Evolutionary conservation across 2,113 vertebrate species (phyloP), one percentile per base, ranked within the genome.

Genomic region (Spea multiplicata): DNA sequence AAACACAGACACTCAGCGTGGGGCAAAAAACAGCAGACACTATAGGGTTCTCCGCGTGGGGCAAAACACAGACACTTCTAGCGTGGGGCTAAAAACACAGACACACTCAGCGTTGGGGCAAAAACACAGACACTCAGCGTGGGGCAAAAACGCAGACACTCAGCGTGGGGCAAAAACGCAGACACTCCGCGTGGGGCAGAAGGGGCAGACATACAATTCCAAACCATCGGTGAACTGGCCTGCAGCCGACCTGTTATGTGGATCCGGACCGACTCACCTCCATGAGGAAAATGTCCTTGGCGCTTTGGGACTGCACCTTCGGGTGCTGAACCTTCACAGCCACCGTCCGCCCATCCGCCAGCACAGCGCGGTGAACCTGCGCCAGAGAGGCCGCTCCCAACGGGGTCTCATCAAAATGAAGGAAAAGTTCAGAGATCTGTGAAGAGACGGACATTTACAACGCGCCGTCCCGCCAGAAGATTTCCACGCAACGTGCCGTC

Each of bases 241-340:
- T 30, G 30, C 30, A 30, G 30, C 30, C 30, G 30, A 30, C 55
- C 2, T 59, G 14, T 9, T 13, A 59, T 59, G 4, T 8, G 9
- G 14, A 59, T 59, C 53, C 45, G 30, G 30, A 48, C 49, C 1
- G 30, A 69, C 86, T 92, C 87, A 99, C 97, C 96, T 99, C 96
- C 90, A 99, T 99, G 78, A 98, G 91, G 45, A 95, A 78, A 81
- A 99, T 94, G 88, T 99, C 97, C 86, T 91, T 95, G 17, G 93
- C 91, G 84, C 95, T 97, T 86, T 99, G 97, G 17, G 84, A 83
- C 84, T 94, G 94, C 17, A 99, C 97, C 83, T 98, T 99, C 0
- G 96, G 97, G 86, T 99, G 97, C 84, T 99, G 97, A 62, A 99
- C 94, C 88, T 99, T 99, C 82, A 99, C 94, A 0, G 97, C 97